These are phyloP conservation scores for Leucania comma DNA, from an alignment of 2,888 invertebrate species.

Conservation along the genomic window DNA sequence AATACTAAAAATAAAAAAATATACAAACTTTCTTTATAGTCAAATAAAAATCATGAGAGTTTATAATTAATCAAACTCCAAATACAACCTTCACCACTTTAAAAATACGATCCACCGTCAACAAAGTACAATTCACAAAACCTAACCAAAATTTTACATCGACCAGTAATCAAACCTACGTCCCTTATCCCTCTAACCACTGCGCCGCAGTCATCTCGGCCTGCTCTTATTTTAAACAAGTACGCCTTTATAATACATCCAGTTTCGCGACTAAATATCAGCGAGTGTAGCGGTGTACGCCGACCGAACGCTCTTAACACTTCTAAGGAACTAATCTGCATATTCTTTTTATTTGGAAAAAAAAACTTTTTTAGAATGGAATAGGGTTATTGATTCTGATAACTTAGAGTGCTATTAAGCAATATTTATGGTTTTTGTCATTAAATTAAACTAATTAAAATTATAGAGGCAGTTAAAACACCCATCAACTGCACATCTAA, in stretches of 20 bases:
- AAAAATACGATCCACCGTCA: background rate
- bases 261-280: slow-evolving; percentile 91
- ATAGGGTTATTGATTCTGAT: background rate
- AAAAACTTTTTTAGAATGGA: background rate
- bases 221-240: slow-evolving; percentile 90
- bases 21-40: background rate
- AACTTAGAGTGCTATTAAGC: background rate
- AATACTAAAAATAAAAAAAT: background rate
- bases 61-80: background rate
- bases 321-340: slow-evolving; percentile 68
- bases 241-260: slow-evolving; percentile 90
- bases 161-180: slow-evolving; percentile 77
- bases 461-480: too few relatives aligned
- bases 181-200: slow-evolving; percentile 43
- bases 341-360: background rate
- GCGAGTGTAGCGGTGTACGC: slow-evolving; percentile 86
- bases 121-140: background rate
- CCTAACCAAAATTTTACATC: background rate
- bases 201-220: slow-evolving; percentile 70
- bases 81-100: background rate
- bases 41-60: background rate
- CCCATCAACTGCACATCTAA: too few relatives aligned
- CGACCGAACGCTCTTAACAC: slow-evolving; percentile 73
- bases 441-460: background rate
- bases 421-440: background rate